Evolutionary conservation across 2,797 vertebrate genomes (phyloP).

Genomic region (Chelon auratus): DNA sequence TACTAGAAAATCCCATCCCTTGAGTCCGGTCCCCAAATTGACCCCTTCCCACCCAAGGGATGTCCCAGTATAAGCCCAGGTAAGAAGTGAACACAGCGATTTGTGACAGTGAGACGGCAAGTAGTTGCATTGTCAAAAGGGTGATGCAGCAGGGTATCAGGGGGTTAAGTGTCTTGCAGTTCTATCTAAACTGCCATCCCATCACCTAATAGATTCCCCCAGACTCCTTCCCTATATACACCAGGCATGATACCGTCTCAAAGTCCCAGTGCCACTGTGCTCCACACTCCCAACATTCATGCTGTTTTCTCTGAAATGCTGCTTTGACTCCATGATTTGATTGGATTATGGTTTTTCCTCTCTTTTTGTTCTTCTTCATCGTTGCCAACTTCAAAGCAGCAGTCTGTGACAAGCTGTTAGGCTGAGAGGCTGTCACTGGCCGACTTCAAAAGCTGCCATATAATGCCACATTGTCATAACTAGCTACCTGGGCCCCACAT

Average conservation of each 20-base stretch:
- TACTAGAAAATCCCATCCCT: constrained; percentile 73
- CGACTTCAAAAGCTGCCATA: constrained; percentile 72
- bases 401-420: constrained; percentile 64
- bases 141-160: constrained; percentile 71
- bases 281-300: background rate
- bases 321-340: constrained; percentile 61
- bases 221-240: constrained; percentile 8
- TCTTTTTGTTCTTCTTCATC: constrained; percentile 60
- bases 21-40: constrained; percentile 53
- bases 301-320: constrained; percentile 12
- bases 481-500: constrained; percentile 61
- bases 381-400: constrained; percentile 72
- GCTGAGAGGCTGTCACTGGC: constrained; percentile 65
- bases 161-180: constrained; percentile 86
- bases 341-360: constrained; percentile 44
- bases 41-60: constrained; percentile 64
- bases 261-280: background rate
- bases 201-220: constrained; percentile 28
- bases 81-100: constrained; percentile 75
- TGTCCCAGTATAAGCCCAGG: constrained; percentile 68
- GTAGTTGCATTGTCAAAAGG: constrained; percentile 81
- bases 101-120: constrained; percentile 72
- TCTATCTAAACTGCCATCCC: constrained; percentile 64
- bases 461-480: constrained; percentile 73
- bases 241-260: background rate